These are phyloP conservation scores for Pachyuromys duprasi DNA, from an alignment of 2,797 vertebrate genomes.

Conservation along the genomic window DNA sequence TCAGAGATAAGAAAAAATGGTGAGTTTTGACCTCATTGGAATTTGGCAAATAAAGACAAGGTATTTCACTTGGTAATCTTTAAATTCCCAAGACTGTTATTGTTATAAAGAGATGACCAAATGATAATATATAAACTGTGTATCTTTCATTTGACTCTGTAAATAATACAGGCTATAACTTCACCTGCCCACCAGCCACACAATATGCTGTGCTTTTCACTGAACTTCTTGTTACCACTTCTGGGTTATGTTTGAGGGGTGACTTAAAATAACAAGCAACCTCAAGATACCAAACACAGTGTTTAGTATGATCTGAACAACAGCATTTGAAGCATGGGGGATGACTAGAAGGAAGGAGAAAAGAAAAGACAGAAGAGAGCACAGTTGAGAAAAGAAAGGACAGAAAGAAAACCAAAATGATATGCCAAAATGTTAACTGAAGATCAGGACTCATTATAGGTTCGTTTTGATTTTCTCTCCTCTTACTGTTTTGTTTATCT, in stretches of 20 bases:
- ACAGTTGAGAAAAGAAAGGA: neutral
- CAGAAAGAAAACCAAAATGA: neutral
- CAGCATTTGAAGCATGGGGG: neutral
- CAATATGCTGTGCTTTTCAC: neutral
- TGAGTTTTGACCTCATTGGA: neutral
- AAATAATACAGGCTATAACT: neutral
- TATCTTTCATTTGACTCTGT: neutral
- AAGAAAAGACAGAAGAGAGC: accelerated
- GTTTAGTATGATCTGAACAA: neutral
- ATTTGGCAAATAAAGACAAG: neutral
- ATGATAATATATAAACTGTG: neutral
- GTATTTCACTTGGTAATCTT: neutral
- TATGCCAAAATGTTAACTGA: neutral
- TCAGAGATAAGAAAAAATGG: neutral
- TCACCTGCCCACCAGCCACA: neutral
- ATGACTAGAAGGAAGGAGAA: neutral
- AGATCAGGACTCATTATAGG: neutral
- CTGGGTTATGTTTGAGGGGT: neutral
- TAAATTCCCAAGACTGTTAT: neutral
- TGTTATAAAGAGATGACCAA: neutral
- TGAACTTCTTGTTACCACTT: neutral
- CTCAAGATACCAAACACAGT: neutral
- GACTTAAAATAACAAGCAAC: slow-evolving; percentile 33
- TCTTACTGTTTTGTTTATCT: neutral
- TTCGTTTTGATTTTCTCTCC: neutral